Evolutionary conservation across 2,888 invertebrate genomes (phyloP), one percentile per base, ranked within the genome.

Genomic region (Spilarctia lutea): DNA sequence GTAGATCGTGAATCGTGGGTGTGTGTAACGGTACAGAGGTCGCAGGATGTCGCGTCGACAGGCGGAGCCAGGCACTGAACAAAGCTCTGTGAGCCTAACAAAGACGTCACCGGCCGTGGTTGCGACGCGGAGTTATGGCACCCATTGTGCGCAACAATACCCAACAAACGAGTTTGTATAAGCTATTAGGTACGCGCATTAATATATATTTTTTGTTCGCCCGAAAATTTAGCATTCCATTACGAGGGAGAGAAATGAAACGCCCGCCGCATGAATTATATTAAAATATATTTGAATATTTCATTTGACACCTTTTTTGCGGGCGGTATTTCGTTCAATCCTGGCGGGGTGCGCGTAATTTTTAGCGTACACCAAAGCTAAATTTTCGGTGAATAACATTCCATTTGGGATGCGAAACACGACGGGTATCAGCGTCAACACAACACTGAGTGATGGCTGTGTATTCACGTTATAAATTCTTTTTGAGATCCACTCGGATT

Each of bases 261-360:
- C 94, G 95, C 95, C 94, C 94, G 96, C 95, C 94, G 95, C 95
- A 95, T 96, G 96, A 96, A 96, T 96, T 96, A 96, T 96, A 96
- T 96, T 96, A 96, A 95, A 96, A 96, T 96, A 96, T 95, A 96
- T 96, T 96, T 96, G 96, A 96, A 96, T 96, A 96, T 96, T 96
- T 96, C 96, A 96, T 96, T 96, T 96, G 96, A 96, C 96, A 96
- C 96, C 96, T 95, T 95, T 95, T 95, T 95, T 94, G 93, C 93
- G 92, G 90, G 92, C 87, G 94, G 94, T 93, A 94, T 95, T 95
- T 92, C 93, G 95, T 93, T 96, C 95, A 96, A 95, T 96, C 95
- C 92, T 91, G 91, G 89, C 87, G 89, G 92, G 85, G 92, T 88
- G 89, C 89, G 91, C 93, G 95, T 95, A 95, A 95, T 96, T 95